Evolutionary conservation across 2,113 vertebrate genomes (phyloP).

Genomic region (Pelmatolapia mariae): DNA sequence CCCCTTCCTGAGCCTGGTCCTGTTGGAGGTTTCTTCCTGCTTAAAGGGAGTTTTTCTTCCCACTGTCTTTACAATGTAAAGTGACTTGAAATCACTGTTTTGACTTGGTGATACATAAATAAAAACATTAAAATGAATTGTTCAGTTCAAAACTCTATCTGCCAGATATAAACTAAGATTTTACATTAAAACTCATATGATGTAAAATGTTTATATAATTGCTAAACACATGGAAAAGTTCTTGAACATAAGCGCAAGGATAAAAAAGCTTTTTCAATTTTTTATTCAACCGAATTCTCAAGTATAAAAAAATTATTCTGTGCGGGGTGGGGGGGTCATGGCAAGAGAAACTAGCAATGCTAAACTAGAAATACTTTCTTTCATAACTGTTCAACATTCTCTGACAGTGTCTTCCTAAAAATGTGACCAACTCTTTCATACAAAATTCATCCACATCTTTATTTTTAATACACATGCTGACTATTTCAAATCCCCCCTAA

Average conservation of each 20-base stretch:
- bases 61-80: not conserved
- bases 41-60: not conserved
- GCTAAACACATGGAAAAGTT: not conserved
- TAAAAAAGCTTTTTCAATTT: not conserved
- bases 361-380: not conserved
- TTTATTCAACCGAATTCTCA: not conserved
- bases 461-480: not conserved
- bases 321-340: accelerated
- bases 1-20: not conserved
- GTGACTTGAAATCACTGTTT: not conserved
- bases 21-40: not conserved
- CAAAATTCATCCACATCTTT: not conserved
- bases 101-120: not conserved
- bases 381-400: not conserved
- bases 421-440: not conserved
- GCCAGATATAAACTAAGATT: not conserved
- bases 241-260: not conserved
- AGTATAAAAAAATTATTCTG: not conserved
- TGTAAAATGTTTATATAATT: not conserved
- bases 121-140: not conserved
- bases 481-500: not conserved
- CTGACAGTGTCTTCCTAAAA: not conserved
- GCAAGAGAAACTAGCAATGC: not conserved
- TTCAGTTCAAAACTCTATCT: not conserved
- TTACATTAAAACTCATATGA: not conserved